Evolutionary conservation across 1,140 invertebrate genomes (phyloP).

Genomic region (Epicauta chinensis): DNA sequence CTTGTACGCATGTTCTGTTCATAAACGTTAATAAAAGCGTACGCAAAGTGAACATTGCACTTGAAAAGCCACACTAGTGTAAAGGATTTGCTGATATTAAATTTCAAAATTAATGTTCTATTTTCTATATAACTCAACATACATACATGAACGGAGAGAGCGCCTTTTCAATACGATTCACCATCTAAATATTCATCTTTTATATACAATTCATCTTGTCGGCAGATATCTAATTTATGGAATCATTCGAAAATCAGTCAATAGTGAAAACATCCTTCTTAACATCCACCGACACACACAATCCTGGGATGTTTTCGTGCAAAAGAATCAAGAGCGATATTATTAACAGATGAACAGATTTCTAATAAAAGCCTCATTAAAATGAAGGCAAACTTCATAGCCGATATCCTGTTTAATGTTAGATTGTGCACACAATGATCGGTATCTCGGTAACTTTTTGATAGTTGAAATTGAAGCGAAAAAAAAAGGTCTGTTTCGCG

Average conservation of each 20-base stretch:
- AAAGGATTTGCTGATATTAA: conserved; percentile 20
- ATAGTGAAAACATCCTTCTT: conserved; percentile 9
- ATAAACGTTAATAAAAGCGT: conserved; percentile 5
- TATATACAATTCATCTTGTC: too few species aligned
- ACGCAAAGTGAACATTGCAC: conserved; percentile 13
- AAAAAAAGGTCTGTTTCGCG: too few species aligned
- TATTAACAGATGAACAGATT: conserved; percentile 13
- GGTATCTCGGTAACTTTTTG: too few species aligned
- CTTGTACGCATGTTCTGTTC: conserved; percentile 4
- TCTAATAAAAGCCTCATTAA: conserved; percentile 17
- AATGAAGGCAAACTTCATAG: conserved; percentile 17
- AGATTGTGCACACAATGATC: conserved; percentile 12
- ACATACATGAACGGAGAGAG: too few species aligned
- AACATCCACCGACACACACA: conserved; percentile 3
- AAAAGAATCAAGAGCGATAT: conserved; percentile 19
- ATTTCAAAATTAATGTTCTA: conserved; percentile 12
- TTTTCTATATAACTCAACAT: too few species aligned
- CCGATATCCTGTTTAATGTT: conserved; percentile 15
- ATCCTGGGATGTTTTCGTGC: conserved; percentile 5
- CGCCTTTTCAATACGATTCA: too few species aligned
- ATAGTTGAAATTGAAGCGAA: too few species aligned
- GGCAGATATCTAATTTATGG: too few species aligned
- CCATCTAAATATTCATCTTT: too few species aligned
- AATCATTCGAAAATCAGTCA: too few species aligned
- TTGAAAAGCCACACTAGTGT: conserved; percentile 25